Evolutionary conservation across 1,140 invertebrate species (phyloP).

Genomic region (Lasioglossum albipes): DNA sequence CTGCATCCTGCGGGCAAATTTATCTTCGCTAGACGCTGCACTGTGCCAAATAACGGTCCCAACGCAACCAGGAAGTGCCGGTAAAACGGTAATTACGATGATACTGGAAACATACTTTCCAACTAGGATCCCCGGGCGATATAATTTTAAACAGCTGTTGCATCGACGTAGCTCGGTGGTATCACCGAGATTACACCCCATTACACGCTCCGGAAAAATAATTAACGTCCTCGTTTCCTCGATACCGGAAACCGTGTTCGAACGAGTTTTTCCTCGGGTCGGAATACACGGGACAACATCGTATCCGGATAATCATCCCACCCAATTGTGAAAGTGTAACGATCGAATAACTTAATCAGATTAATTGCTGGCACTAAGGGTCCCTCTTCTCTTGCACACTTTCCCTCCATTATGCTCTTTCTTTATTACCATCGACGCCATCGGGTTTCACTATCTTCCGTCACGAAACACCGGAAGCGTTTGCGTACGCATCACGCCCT

Average conservation of each 20-base stretch:
- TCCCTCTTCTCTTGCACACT: background rate
- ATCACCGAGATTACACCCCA: background rate
- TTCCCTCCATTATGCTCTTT: background rate
- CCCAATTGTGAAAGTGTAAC: slow-evolving; percentile 3
- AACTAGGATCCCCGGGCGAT: slow-evolving; percentile 52
- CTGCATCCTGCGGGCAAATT: slow-evolving; percentile 38
- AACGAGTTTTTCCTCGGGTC: too few relatives aligned
- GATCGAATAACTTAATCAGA: background rate
- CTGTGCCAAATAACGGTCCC: slow-evolving; percentile 60
- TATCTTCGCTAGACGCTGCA: slow-evolving; percentile 52
- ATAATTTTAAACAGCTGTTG: slow-evolving; percentile 35
- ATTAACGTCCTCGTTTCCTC: too few relatives aligned
- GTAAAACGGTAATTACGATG: slow-evolving; percentile 58
- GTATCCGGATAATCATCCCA: background rate
- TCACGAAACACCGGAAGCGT: too few relatives aligned
- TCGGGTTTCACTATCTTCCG: too few relatives aligned
- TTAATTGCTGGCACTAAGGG: background rate
- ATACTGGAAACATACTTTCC: slow-evolving; percentile 64
- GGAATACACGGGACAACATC: background rate
- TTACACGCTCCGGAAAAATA: too few relatives aligned
- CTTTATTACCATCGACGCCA: too few relatives aligned
- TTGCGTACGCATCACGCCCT: too few relatives aligned
- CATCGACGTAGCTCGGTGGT: background rate
- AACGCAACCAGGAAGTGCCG: slow-evolving; percentile 54
- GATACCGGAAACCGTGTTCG: too few relatives aligned